These are phyloP conservation scores for Tuberolachnus salignus DNA, from an alignment of 2,888 invertebrate genomes.

Conservation along the genomic window DNA sequence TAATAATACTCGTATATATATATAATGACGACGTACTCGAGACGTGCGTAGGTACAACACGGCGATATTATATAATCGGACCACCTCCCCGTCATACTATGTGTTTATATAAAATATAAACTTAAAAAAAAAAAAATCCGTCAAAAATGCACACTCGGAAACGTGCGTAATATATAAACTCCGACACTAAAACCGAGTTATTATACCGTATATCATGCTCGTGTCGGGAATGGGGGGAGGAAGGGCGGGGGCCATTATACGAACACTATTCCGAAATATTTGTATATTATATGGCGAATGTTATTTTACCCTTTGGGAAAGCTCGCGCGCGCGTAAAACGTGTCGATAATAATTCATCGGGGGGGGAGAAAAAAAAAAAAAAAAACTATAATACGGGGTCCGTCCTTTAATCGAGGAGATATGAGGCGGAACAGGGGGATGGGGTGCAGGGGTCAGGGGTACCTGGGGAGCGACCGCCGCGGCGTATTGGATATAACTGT, in stretches of 20 bases:
- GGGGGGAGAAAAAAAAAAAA: too few species aligned
- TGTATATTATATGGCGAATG: constrained; percentile 55
- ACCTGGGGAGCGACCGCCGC: constrained; percentile 48
- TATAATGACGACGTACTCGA: not conserved
- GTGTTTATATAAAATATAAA: too few species aligned
- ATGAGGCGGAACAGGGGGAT: constrained; percentile 27
- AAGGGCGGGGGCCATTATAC: constrained; percentile 33
- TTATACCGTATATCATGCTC: constrained; percentile 51
- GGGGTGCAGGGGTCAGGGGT: not conserved
- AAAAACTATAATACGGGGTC: constrained; percentile 38
- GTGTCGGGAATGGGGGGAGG: not conserved
- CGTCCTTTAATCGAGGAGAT: constrained; percentile 49
- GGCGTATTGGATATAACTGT: constrained; percentile 38
- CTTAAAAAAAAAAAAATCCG: constrained; percentile 44
- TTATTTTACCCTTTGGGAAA: constrained; percentile 56
- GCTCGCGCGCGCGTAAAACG: constrained; percentile 51
- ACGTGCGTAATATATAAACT: constrained; percentile 37
- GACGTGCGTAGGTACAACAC: too few species aligned
- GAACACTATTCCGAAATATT: constrained; percentile 54
- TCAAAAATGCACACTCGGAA: constrained; percentile 27
- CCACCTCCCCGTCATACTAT: too few species aligned
- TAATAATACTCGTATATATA: too few species aligned
- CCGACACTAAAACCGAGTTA: constrained; percentile 54
- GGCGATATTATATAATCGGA: too few species aligned
- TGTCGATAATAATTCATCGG: constrained; percentile 56